These are phyloP conservation scores for Macrochelys suwanniensis DNA, from an alignment of 2,797 vertebrate species.

Conservation along the genomic window DNA sequence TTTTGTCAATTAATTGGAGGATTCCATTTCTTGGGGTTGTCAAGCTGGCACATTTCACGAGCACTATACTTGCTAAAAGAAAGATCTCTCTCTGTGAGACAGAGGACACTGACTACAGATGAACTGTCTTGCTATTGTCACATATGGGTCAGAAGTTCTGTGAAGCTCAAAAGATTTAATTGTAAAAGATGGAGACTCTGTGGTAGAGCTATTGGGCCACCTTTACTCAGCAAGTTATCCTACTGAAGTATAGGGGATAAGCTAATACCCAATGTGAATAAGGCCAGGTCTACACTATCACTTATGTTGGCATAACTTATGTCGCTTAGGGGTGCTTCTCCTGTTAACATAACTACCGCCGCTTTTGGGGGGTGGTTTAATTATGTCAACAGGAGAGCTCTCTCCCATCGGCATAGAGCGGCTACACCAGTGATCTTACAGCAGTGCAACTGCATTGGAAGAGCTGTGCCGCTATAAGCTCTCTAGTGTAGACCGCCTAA, in stretches of 20 bases:
- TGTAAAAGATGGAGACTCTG: neutral
- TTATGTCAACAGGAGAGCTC: too few species aligned
- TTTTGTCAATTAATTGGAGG: neutral
- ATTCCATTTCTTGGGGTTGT: neutral
- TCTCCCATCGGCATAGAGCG: too few species aligned
- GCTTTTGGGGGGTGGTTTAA: too few species aligned
- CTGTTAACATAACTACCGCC: too few species aligned
- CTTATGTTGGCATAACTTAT: too few species aligned
- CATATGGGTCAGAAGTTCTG: neutral
- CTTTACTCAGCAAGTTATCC: neutral
- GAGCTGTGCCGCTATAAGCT: too few species aligned
- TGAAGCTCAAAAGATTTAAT: neutral
- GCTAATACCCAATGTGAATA: neutral
- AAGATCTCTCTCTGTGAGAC: neutral
- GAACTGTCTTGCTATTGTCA: neutral
- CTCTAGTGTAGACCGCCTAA: too few species aligned
- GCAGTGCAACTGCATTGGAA: too few species aligned
- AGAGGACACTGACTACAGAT: neutral
- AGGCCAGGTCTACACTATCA: too few species aligned
- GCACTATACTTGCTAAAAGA: neutral
- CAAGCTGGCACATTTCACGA: neutral
- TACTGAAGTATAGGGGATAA: neutral
- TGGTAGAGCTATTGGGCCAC: neutral
- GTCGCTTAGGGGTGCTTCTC: too few species aligned
- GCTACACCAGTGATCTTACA: too few species aligned